A percentile compares a stretch with the other conserved stretches of the same genome.
These are phyloP conservation scores for Phalacrocorax aristotelis DNA, from an alignment of 2,113 vertebrate species.

Conservation along the genomic window DNA sequence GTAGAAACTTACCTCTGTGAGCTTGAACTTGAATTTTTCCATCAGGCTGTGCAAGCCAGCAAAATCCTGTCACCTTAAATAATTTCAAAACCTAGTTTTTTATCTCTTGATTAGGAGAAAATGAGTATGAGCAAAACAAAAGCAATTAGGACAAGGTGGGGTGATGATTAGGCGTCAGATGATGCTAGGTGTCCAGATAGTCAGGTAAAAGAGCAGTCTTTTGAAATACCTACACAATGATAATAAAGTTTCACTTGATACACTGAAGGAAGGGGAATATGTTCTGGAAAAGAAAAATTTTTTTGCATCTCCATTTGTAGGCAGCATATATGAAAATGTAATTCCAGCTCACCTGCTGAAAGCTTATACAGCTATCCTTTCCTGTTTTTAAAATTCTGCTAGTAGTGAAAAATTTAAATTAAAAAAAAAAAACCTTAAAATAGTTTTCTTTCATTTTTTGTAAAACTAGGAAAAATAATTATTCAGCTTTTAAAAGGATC, in stretches of 20 bases:
- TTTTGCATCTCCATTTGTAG: background rate
- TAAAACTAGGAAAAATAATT: background rate
- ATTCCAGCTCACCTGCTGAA: background rate
- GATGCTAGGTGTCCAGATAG: background rate
- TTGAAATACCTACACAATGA: background rate
- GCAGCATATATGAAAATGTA: background rate
- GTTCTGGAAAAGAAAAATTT: background rate
- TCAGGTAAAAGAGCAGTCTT: background rate
- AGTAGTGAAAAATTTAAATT: background rate
- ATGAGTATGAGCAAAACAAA: background rate
- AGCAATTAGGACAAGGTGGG: background rate
- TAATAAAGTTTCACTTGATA: background rate
- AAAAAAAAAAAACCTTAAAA: background rate
- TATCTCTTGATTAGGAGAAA: background rate
- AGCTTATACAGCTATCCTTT: background rate
- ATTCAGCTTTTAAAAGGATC: background rate
- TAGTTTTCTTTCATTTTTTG: background rate
- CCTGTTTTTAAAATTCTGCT: background rate
- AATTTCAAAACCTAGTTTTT: background rate
- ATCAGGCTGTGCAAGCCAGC: background rate
- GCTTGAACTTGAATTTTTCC: background rate
- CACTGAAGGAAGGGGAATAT: background rate
- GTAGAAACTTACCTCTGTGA: background rate
- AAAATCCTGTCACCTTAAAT: background rate
- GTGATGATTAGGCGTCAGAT: background rate